Percentiles rank a stretch among this genome's conserved stretches.
Evolutionary conservation across 1,140 invertebrate species (phyloP).

Genomic region (Doryteuthis pealeii): DNA sequence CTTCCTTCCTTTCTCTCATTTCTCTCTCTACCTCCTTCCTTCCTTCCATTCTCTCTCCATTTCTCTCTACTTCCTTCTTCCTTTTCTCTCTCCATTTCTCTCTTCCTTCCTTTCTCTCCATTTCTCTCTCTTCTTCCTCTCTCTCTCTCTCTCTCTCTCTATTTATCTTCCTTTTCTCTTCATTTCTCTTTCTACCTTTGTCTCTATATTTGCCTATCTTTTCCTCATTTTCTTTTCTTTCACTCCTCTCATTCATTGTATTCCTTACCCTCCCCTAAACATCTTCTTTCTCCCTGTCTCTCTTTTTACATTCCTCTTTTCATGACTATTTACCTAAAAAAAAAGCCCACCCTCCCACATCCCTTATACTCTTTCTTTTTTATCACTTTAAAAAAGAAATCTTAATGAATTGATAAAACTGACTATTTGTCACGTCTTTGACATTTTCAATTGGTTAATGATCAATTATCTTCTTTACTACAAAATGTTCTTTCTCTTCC

Average conservation of each 20-base stretch:
- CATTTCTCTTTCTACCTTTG: conserved; percentile 14
- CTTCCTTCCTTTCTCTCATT: too few relatives aligned
- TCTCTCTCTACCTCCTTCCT: neutral
- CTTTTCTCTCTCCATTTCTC: neutral
- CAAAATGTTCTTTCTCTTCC: too few relatives aligned
- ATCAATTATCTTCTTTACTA: too few relatives aligned
- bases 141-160: conserved; percentile 5
- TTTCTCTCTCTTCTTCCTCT: conserved; percentile 2
- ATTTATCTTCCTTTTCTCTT: neutral
- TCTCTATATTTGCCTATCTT: neutral
- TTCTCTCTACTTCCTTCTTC: neutral
- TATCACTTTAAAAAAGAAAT: too few relatives aligned
- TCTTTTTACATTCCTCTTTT: neutral
- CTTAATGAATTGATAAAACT: too few relatives aligned
- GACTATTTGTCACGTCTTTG: too few relatives aligned
- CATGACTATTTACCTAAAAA: too few relatives aligned
- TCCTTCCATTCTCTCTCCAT: neutral
- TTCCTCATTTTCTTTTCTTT: neutral
- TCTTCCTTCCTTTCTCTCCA: conserved; percentile 11
- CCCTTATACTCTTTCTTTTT: too few relatives aligned
- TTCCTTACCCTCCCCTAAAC: neutral
- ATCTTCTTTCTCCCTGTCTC: conserved; percentile 7
- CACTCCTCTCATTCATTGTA: neutral
- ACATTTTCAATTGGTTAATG: too few relatives aligned
- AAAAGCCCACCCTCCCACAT: too few relatives aligned